Evolutionary conservation across 1,140 invertebrate genomes (phyloP), one percentile per base, ranked within the genome.

Genomic region (Nasonia vitripennis): DNA sequence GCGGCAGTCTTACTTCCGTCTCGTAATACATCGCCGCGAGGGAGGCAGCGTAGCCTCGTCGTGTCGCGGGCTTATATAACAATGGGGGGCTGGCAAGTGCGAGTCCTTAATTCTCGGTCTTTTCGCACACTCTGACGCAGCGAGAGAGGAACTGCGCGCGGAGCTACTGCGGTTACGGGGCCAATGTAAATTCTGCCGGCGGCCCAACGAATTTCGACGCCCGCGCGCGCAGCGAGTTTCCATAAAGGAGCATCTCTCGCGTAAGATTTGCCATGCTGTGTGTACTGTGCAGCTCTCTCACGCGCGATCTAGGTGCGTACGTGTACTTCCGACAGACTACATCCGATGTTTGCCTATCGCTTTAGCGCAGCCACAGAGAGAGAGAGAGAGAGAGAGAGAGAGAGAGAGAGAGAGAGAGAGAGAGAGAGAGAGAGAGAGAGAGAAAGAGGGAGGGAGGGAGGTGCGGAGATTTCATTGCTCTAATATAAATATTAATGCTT

Each of bases 401-500:
- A n/a, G n/a, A n/a, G n/a, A n/a, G n/a, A n/a, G n/a, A n/a, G n/a
- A n/a, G n/a, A n/a, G n/a, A n/a, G n/a, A n/a, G n/a, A n/a, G n/a
- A n/a, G n/a, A n/a, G n/a, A n/a, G n/a, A n/a, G n/a, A n/a, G n/a
- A n/a, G 34, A 34, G 34, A 5, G 34, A 34, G 34, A 27, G 27
- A 27, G 27, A 27, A 1, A 27, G 27, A 87, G 85, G 88, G 89
- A 34, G 34, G 5, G 34, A 37, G 34, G 34, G 34, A 37, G 34
- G 5, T 0, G 5, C 34, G 34, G 34, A 37, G 34, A 91, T 90
- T 91, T 90, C 89, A 90, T 91, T 91, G 89, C 89, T 86, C 86
- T 87, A 87, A 37, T 37, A 92, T 91, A 92, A 91, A 92, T 92
- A 91, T 92, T 92, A 91, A 92, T 91, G 89, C 83, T 78, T 87